These are phyloP conservation scores for Tyria jacobaeae DNA, from an alignment of 2,888 invertebrate species.

Conservation along the genomic window DNA sequence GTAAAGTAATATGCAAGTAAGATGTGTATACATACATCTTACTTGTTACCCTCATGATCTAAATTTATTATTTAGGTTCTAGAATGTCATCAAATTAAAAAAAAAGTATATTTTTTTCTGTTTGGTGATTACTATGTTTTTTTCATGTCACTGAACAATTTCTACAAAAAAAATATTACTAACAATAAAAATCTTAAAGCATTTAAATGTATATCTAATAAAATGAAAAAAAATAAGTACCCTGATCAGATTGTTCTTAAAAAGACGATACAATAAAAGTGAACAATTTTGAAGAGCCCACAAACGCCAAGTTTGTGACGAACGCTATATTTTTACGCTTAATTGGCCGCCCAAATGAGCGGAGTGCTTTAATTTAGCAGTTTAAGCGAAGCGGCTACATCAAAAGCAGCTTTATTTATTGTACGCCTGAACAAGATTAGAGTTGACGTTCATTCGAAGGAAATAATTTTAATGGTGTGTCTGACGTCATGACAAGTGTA, in stretches of 20 bases:
- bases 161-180: background rate
- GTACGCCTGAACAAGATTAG: conserved; percentile 70
- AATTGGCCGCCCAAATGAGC: conserved; percentile 79
- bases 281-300: conserved; percentile 78
- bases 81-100: too few relatives aligned
- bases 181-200: background rate
- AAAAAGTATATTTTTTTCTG: too few relatives aligned
- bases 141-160: too few relatives aligned
- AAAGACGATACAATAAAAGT: conserved; percentile 71
- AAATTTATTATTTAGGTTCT: too few relatives aligned
- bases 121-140: too few relatives aligned
- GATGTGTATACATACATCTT: too few relatives aligned
- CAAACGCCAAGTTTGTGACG: conserved; percentile 64
- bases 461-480: conserved; percentile 78
- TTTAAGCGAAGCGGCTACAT: conserved; percentile 69
- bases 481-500: conserved; percentile 65
- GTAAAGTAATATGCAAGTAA: too few relatives aligned
- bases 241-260: conserved; percentile 63
- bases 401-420: conserved; percentile 77
- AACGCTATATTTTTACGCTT: conserved; percentile 77
- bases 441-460: conserved; percentile 66
- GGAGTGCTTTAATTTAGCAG: conserved; percentile 71
- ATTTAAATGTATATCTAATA: conserved; percentile 8
- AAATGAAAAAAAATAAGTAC: conserved; percentile 55
- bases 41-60: too few relatives aligned